Evolutionary conservation across 1,140 invertebrate species (phyloP).

Genomic region (Trialeurodes vaporariorum): DNA sequence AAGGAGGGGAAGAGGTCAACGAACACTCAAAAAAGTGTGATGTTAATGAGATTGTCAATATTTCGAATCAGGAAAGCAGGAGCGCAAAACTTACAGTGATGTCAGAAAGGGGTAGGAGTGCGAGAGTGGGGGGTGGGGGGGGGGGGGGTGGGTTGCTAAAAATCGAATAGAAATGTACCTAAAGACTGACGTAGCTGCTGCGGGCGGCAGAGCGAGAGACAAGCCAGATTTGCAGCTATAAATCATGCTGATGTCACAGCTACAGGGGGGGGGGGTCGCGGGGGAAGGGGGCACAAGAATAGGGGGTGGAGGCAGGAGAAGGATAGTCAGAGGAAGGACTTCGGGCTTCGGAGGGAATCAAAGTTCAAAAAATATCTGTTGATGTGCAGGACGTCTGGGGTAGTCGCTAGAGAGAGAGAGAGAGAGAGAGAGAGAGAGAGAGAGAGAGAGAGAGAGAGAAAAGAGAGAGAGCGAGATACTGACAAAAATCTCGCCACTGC

Average conservation of each 20-base stretch:
- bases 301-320: not conserved
- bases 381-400: not conserved
- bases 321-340: not conserved
- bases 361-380: not conserved
- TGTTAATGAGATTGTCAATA: no score
- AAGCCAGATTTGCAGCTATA: not conserved
- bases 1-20: no score
- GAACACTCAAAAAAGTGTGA: no score
- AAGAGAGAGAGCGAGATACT: conserved; percentile 3
- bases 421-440: not conserved
- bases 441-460: not conserved
- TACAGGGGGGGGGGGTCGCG: not conserved
- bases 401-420: no score
- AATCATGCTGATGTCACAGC: not conserved
- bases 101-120: no score
- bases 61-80: no score
- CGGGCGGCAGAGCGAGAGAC: no score
- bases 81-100: no score
- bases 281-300: conserved; percentile 1
- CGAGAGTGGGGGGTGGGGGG: no score
- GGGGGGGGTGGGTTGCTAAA: no score
- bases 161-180: not conserved
- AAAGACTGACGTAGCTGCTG: not conserved
- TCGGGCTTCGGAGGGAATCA: not conserved
- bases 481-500: conserved; percentile 1